phyloP scores from a whole-genome alignment of 2,888 invertebrate species.

The Cinara cedri region DNA sequence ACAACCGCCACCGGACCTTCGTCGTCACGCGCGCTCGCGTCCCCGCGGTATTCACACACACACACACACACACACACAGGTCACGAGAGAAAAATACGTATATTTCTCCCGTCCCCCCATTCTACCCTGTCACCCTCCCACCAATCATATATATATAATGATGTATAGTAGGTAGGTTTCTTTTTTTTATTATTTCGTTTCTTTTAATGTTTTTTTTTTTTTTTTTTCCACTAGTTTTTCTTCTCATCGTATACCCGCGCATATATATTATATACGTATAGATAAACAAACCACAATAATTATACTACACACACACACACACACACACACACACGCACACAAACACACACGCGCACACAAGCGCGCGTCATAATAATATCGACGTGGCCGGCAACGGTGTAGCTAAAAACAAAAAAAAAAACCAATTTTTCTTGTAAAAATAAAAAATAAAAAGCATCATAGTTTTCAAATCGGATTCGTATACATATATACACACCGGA shows the following conservation, averaged over 20 bases:
- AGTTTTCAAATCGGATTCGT: neutral
- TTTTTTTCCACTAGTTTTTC: too few species aligned
- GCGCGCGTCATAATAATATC: neutral
- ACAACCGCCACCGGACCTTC: slow-evolving; percentile 14
- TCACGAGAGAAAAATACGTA: too few species aligned
- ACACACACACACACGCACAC: slow-evolving; percentile 6
- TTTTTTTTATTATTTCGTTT: too few species aligned
- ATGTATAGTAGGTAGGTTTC: too few species aligned
- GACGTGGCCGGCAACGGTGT: too few species aligned
- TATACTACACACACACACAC: slow-evolving; percentile 6
- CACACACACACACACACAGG: neutral
- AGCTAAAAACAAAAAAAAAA: neutral
- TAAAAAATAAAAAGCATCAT: neutral
- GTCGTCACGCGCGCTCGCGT: slow-evolving; percentile 6
- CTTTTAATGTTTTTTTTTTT: too few species aligned
- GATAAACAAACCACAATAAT: slow-evolving; percentile 1
- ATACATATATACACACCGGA: slow-evolving; percentile 10
- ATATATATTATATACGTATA: neutral
- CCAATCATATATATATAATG: too few species aligned
- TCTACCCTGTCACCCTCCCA: too few species aligned
- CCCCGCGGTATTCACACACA: neutral
- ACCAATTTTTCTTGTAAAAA: slow-evolving; percentile 17
- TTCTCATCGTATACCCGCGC: too few species aligned
- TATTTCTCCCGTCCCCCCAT: too few species aligned
- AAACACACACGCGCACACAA: slow-evolving; percentile 6